Base-by-base conservation (phyloP, 2,797 vertebrate genomes). In the Gymnopithys bicolor region DNA sequence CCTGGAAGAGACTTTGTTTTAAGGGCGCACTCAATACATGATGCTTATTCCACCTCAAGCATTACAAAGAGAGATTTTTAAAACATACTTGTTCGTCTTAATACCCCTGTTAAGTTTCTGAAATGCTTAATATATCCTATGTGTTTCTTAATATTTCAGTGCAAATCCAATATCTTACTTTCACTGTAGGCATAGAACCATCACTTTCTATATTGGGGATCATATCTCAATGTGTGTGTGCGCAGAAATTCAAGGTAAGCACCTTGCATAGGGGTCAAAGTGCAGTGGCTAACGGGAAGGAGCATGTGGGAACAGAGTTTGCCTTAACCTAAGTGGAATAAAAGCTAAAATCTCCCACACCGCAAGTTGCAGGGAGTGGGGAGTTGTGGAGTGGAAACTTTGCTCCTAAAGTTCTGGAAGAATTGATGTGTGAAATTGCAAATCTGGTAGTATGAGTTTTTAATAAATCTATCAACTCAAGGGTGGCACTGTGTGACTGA, bases 351-450 rank as follows among this genome's bases (percentile, higher is more conserved):
- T 71, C 82, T 90, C 81, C 80, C 39, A 30, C 53, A 67, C 23
- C 51, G 59, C 32, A 69, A 67, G 43, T 0, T 73, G 48, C 5
- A 63, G 28, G 79, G 49, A 75, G 48, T 30, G 11, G 22, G 53
- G 30, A 41, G 33, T 74, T 75, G 63, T 51, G 59, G 83, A 94
- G 74, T 82, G 74, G 84, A 95, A 95, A 95, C 88, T 95, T 91
- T 84, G 70, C 91, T 95, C 91, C 77, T 94, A 23, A 93, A 96
- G 90, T 96, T 96, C 83, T 96, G 86, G 90, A 94, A 90, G 93
- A 96, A 96, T 52, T 93, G 85, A 95, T 95, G 96, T 96, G 96
- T 95, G 96, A 96, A 96, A 96, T 96, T 96, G 93, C 95, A 95
- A 96, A 96, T 96, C 95, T 96, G 94, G 90, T 96, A 86, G 80